phyloP scores from a whole-genome alignment of 2,113 vertebrate genomes.

The Lampris megalopsis region DNA sequence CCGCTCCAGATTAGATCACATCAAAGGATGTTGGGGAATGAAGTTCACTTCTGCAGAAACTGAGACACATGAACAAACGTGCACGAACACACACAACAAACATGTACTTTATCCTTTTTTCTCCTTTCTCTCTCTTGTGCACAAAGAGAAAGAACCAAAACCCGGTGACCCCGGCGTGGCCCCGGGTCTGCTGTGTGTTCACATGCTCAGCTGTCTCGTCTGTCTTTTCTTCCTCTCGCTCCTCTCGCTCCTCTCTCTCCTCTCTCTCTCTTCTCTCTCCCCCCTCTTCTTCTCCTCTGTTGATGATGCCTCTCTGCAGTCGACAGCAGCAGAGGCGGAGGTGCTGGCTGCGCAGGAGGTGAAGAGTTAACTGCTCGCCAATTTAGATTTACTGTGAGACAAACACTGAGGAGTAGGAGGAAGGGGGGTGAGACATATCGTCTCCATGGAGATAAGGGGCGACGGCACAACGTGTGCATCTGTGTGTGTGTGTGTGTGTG shows the following conservation, averaged over 20 bases:
- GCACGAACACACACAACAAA: background rate
- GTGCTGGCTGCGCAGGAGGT: conserved; percentile 42
- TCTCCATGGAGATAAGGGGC: conserved; percentile 71
- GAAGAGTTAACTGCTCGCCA: conserved; percentile 73
- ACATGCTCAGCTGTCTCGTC: conserved; percentile 45
- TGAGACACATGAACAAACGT: no score
- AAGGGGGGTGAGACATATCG: conserved; percentile 30
- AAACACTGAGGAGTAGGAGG: conserved; percentile 44
- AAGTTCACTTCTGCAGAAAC: background rate
- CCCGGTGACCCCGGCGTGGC: conserved; percentile 49
- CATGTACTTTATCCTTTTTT: background rate
- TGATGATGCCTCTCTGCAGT: conserved; percentile 59
- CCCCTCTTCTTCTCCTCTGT: background rate
- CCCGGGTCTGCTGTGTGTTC: conserved; percentile 45
- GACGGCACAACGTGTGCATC: conserved; percentile 35
- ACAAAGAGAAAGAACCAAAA: conserved; percentile 15
- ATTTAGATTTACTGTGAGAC: conserved; percentile 76
- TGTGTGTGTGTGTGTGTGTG: background rate
- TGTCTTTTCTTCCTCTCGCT: background rate
- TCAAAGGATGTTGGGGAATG: conserved; percentile 65
- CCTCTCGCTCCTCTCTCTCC: background rate
- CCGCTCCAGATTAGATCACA: conserved; percentile 61
- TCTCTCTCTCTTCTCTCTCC: conserved; percentile 32
- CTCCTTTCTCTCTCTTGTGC: conserved; percentile 33
- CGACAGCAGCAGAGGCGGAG: conserved; percentile 32